phyloP scores from a whole-genome alignment of 2,113 vertebrate species.

The Prolemur simus region DNA sequence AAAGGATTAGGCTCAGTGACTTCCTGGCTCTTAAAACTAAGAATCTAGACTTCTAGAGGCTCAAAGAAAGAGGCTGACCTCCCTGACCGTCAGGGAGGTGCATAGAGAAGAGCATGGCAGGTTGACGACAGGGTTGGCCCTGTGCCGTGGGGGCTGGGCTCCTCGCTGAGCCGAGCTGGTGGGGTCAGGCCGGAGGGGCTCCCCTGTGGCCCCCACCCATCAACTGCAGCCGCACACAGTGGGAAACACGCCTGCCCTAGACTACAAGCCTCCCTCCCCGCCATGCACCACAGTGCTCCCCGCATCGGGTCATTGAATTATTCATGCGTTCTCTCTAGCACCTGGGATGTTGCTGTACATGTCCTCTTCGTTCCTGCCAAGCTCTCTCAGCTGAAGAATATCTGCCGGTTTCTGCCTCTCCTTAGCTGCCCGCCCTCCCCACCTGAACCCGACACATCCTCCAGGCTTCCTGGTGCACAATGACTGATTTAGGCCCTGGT shows the following conservation, averaged over 20 bases:
- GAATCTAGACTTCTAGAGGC: background rate
- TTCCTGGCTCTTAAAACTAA: background rate
- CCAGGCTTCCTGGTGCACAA: background rate
- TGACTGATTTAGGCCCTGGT: too few species aligned
- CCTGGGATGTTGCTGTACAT: rapidly evolving
- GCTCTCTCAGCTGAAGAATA: background rate
- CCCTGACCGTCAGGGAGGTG: background rate
- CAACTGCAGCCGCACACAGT: background rate
- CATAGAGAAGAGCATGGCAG: background rate
- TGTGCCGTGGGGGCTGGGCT: rapidly evolving
- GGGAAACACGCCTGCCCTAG: background rate
- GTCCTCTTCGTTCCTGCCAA: background rate
- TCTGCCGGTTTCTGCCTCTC: background rate
- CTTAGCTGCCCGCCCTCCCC: background rate
- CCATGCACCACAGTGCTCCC: rapidly evolving
- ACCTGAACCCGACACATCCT: background rate
- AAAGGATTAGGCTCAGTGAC: background rate
- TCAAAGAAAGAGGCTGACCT: background rate
- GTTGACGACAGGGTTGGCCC: background rate
- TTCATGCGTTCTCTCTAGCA: background rate
- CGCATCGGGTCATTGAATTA: rapidly evolving
- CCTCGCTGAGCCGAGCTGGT: background rate
- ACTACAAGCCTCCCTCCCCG: background rate
- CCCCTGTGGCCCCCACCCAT: background rate
- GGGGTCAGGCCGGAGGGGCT: background rate